Percentiles rank a stretch among this genome's conserved stretches.
Evolutionary conservation across 2,888 invertebrate genomes (phyloP).

Genomic region (Cataglyphis rosenhaueri): DNA sequence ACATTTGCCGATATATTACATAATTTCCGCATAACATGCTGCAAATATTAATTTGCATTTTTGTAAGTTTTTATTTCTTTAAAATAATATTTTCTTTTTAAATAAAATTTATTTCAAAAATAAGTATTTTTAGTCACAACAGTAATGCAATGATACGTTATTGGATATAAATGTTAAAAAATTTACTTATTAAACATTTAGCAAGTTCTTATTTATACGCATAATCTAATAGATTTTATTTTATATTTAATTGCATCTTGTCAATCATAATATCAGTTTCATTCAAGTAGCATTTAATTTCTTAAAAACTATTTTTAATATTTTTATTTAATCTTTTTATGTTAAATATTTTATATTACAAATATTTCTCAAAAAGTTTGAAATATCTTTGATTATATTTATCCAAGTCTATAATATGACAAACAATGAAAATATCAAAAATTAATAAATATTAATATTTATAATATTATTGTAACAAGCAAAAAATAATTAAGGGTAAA

Average conservation of each 20-base stretch:
- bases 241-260: neutral
- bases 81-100: neutral
- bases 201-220: neutral
- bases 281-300: neutral
- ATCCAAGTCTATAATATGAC: no score
- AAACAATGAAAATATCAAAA: no score
- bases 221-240: neutral
- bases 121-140: neutral
- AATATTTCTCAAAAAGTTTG: neutral
- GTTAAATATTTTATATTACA: neutral
- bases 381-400: no score
- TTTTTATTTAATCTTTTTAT: neutral
- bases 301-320: neutral
- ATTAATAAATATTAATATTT: no score
- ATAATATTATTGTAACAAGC: no score
- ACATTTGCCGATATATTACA: neutral
- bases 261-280: neutral
- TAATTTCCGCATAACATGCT: slow-evolving; percentile 33
- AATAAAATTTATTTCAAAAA: neutral
- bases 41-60: slow-evolving; percentile 33
- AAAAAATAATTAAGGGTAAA: neutral
- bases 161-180: neutral
- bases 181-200: neutral
- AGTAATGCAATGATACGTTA: neutral
- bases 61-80: neutral